These are phyloP conservation scores for Drosophila cracens DNA, from an alignment of 2,888 invertebrate species.

Conservation along the genomic window DNA sequence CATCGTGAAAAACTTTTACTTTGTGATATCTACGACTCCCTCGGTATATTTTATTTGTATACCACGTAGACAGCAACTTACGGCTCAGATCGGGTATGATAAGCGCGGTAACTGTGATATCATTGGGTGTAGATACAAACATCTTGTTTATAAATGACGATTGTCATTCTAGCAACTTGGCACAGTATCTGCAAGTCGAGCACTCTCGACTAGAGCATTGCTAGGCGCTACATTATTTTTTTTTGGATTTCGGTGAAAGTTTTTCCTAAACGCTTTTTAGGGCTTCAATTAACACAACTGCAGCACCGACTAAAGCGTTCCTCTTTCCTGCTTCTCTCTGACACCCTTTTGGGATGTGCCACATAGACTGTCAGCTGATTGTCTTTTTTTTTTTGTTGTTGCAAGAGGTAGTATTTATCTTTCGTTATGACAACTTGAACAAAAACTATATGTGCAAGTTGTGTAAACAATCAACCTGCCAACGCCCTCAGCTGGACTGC, in stretches of 20 bases:
- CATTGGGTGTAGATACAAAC: not conserved
- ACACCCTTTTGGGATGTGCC: slow-evolving; percentile 16
- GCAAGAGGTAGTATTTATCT: slow-evolving; percentile 63
- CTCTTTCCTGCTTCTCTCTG: not conserved
- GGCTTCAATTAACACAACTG: slow-evolving; percentile 53
- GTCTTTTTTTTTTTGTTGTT: slow-evolving; percentile 50
- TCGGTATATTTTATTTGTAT: slow-evolving; percentile 24
- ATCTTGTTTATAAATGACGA: too few species aligned
- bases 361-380: slow-evolving; percentile 47
- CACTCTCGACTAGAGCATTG: not conserved
- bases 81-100: slow-evolving; percentile 2
- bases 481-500: slow-evolving; percentile 59
- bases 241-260: slow-evolving; percentile 66
- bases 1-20: slow-evolving; percentile 74
- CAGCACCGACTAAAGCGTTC: slow-evolving; percentile 10
- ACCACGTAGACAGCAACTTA: slow-evolving; percentile 2
- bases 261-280: slow-evolving; percentile 45
- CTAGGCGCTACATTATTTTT: slow-evolving; percentile 1
- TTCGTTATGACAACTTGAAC: slow-evolving; percentile 64
- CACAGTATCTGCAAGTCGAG: not conserved
- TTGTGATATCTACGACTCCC: slow-evolving; percentile 55
- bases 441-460: slow-evolving; percentile 59
- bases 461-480: slow-evolving; percentile 72
- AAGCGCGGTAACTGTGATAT: not conserved
- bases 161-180: not conserved